Evolutionary conservation across 2,888 invertebrate species (phyloP), one percentile per base, ranked within the genome.

Genomic region (Ophioninae sp.): DNA sequence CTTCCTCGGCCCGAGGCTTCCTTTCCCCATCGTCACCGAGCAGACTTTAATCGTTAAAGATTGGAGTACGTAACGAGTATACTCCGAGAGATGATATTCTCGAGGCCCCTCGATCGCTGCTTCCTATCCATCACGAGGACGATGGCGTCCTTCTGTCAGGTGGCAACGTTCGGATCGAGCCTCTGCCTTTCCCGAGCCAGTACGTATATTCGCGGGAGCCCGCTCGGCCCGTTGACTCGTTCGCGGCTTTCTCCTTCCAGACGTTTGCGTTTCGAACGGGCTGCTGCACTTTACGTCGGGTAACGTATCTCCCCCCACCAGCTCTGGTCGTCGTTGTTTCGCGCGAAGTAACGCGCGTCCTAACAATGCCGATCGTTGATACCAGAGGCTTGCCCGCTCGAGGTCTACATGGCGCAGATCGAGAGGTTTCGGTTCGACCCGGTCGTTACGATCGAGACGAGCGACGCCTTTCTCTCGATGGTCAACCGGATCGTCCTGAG

Each of bases 51-150:
- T n/a, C n/a, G n/a, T 74, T 74, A 0, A 74, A 92, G 92, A 65
- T 84, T 91, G 69, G 86, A 89, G 44, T 89, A 90, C 67, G 86
- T 90, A 20, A 87, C 84, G 51, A 79, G 85, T 9, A 93, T 93
- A 85, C 89, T 91, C 23, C 90, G 89, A 82, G 91, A 92, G 87
- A 87, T 92, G n/a, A 85, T 92, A 41, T 91, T 91, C 63, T 89
- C 90, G 22, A 88, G 92, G 59, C 93, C 93, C 20, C 81, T 93
- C 37, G 84, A 90, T 6, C 82, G 87, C n/a, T 90, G 89, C 79
- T 91, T 91, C n/a, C 82, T 87, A 2, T 73, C 89, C 20, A 77
- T 93, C 20, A 88, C 88, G 17, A 86, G 87, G 79, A 82, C 89
- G 79, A 85, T 93, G 80, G 87, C 87, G 79, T 86, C 87, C 22